Base-by-base conservation (phyloP, 2,888 invertebrate species). In the Trichogramma evanescens region DNA sequence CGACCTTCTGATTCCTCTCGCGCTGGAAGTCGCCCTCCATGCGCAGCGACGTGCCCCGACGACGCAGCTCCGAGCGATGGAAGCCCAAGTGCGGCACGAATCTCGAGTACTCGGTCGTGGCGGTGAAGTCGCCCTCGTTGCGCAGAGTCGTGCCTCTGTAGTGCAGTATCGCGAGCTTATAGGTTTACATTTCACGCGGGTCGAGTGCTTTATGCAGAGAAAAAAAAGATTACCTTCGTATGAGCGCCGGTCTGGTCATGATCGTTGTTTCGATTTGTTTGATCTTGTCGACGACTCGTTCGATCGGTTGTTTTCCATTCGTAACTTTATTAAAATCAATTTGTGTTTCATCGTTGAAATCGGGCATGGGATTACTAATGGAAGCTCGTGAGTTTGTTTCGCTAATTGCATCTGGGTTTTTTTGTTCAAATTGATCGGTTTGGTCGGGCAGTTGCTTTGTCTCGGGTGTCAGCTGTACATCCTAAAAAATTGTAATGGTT, bases 1-100 rank as follows among this genome's bases (percentile, higher is more conserved):
- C 45, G 49, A 58, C 58, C 52, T 55, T 50, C 45, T 81, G 81
- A 57, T 78, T 74, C 66, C 78, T 81, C 67, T 83, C 82, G 50
- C 82, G 81, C 10, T 74, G 74, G 64, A 81, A 76, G 48, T 81
- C 78, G n/a, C 82, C 83, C 67, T 82, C 82, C 67, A 82, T 73
- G 66, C 77, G 79, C 56, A 83, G 68, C 44, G 79, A 80, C 6
- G 81, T 81, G 4, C 78, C 72, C 60, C 78, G 72, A 60, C 79
- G 77, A 5, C 74, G 73, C 43, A 82, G 71, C 39, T 79, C 74
- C 4, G 80, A 73, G 10, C 80, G 74, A 61, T 79, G 78, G 6
- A 70, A 67, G n/a, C 81, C 74, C 50, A 79, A 71, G 68, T 80
- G 79, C 38, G 79, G 72, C 44, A 81, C 77, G 64, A 81, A 83